Conservation (phyloP, 2,113 vertebrate genomes). For the Pygoscelis adeliae region DNA sequence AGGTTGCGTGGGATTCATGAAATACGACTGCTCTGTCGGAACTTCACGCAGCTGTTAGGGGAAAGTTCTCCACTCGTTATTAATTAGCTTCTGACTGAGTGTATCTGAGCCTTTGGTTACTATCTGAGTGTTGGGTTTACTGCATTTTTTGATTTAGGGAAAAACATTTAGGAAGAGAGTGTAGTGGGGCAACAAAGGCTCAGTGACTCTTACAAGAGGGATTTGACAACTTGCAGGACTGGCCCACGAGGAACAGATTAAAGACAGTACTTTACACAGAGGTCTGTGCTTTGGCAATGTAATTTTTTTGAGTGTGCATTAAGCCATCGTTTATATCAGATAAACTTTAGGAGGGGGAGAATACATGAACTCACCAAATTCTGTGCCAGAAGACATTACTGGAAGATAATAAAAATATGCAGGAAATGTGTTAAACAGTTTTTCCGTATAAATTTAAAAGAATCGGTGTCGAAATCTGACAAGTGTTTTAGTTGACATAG, state of each 20-base stretch:
- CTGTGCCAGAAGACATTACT: neutral
- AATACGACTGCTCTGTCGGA: neutral
- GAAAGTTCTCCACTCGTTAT: neutral
- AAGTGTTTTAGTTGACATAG: neutral
- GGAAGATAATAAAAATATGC: neutral
- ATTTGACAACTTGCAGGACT: neutral
- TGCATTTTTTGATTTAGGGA: neutral
- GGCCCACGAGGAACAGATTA: neutral
- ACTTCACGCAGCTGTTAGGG: neutral
- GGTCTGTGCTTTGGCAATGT: neutral
- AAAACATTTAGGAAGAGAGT: neutral
- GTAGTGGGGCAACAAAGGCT: neutral
- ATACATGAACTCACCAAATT: neutral
- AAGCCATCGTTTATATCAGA: neutral
- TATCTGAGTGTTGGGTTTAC: neutral
- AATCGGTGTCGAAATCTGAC: neutral
- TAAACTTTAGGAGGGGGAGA: neutral
- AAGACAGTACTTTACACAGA: neutral
- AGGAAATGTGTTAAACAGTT: neutral
- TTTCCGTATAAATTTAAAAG: neutral
- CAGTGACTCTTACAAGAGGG: accelerated
- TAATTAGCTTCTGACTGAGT: neutral
- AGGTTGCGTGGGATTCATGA: neutral
- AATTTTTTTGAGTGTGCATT: neutral
- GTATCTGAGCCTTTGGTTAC: too few relatives aligned